Evolutionary conservation across 1,140 invertebrate species (phyloP), one percentile per base, ranked within the genome.

Genomic region (Heliothis virescens): DNA sequence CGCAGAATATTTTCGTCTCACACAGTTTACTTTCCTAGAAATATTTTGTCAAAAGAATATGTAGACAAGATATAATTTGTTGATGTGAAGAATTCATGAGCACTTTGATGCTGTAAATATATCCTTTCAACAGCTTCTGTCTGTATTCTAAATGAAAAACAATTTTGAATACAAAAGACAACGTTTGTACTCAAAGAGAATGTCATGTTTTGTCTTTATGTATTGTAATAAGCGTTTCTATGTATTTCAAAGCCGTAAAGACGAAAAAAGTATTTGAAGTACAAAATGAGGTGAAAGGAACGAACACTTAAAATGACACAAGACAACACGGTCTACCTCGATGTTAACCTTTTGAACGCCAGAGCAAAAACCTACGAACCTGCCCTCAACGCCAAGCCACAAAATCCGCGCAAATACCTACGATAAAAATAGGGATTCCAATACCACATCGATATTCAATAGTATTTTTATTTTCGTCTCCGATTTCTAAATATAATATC

Each of bases 131-230:
- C 60, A n/a, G 53, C 7, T 59, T 21, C 18, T 16, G 41, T n/a
- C n/a, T 21, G 41, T 67, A 67, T 67, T 48, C 12, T n/a, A 67
- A 67, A 48, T 67, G 63, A 67, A 67, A 16, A 67, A 67, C 41
- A 67, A 67, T 67, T 50, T 41, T 67, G 63, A 21, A 67, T 48
- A 67, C 63, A 48, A 67, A 48, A 48, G 41, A 48, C 11, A 57
- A 57, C n/a, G 34, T 48, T 48, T 13, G 16, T 65, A 18, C 16
- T 67, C 34, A 48, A 67, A 67, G 41, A 67, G 63, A 67, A 67
- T 67, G 13, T 65, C 21, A 65, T 47, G 62, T 65, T 16, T 65
- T 48, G 13, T 21, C 2, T 65, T 18, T 65, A 3, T 34, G 34
- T 48, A 48, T 67, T 67, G 16, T 65, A 12, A 34, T 67, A 15